Conservation (phyloP, 2,888 invertebrate species). For the Lydus trimaculatus region DNA sequence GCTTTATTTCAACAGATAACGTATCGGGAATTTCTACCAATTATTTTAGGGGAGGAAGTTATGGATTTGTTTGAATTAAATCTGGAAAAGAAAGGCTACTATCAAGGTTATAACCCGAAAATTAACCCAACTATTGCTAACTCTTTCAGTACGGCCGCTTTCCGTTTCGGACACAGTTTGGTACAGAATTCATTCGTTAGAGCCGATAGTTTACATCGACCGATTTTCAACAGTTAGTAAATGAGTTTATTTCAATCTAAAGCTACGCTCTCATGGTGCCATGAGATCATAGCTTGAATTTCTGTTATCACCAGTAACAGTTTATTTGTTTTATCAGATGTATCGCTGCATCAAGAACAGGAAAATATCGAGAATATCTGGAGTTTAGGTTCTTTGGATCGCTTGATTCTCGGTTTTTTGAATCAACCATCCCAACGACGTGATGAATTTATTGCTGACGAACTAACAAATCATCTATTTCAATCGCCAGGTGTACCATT, state of each 20-base stretch:
- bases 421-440: slow-evolving; percentile 80
- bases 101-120: slow-evolving; percentile 71
- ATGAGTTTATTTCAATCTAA: no score
- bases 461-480: slow-evolving; percentile 84
- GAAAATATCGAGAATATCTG: slow-evolving; percentile 75
- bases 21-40: slow-evolving; percentile 82
- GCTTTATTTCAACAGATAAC: slow-evolving; percentile 86
- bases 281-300: no score
- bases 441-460: slow-evolving; percentile 82
- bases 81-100: slow-evolving; percentile 72
- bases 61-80: slow-evolving; percentile 79
- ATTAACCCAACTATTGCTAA: slow-evolving; percentile 80
- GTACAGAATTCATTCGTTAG: slow-evolving; percentile 81
- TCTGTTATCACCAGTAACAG: no score
- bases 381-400: slow-evolving; percentile 80
- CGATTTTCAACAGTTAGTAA: slow-evolving; percentile 75
- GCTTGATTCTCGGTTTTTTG: slow-evolving; percentile 77
- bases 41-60: slow-evolving; percentile 76
- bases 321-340: slow-evolving; percentile 65
- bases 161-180: slow-evolving; percentile 86
- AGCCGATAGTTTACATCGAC: slow-evolving; percentile 73
- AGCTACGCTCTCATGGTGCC: no score
- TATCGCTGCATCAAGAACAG: slow-evolving; percentile 80
- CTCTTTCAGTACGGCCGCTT: slow-evolving; percentile 82
- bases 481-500: slow-evolving; percentile 78